Evolutionary conservation across 2,888 invertebrate species (phyloP).

Genomic region (Morpho helenor): DNA sequence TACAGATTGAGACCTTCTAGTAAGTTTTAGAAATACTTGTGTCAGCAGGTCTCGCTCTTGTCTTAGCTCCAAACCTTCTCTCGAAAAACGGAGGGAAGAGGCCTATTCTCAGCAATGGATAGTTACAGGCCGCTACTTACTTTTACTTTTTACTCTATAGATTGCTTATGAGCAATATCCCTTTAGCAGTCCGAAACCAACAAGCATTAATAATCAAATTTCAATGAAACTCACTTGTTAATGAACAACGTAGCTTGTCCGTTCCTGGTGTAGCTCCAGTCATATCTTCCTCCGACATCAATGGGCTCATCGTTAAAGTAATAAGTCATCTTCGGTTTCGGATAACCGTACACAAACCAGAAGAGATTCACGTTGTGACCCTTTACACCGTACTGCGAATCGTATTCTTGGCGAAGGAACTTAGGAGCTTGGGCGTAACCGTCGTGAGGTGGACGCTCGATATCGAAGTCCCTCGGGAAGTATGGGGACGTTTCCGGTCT

Average conservation of each 20-base stretch:
- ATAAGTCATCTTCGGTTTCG: constrained; percentile 95
- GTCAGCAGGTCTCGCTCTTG: too few relatives aligned
- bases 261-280: constrained; percentile 92
- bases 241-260: constrained; percentile 94
- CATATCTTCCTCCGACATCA: constrained; percentile 90
- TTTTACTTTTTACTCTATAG: too few relatives aligned
- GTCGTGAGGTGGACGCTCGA: constrained; percentile 92
- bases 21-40: too few relatives aligned
- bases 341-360: constrained; percentile 98
- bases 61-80: too few relatives aligned
- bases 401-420: constrained; percentile 92
- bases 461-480: constrained; percentile 95
- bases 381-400: constrained; percentile 94
- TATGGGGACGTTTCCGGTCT: constrained; percentile 91
- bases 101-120: too few relatives aligned
- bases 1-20: too few relatives aligned
- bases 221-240: constrained; percentile 81
- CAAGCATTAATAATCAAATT: background rate
- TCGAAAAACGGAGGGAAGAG: too few relatives aligned
- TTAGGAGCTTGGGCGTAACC: constrained; percentile 90
- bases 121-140: too few relatives aligned
- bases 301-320: constrained; percentile 91
- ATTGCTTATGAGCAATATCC: too few relatives aligned
- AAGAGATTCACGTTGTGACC: constrained; percentile 93
- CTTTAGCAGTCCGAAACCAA: background rate